phyloP scores from a whole-genome alignment of 1,140 invertebrate species.

The Nomia melanderi region DNA sequence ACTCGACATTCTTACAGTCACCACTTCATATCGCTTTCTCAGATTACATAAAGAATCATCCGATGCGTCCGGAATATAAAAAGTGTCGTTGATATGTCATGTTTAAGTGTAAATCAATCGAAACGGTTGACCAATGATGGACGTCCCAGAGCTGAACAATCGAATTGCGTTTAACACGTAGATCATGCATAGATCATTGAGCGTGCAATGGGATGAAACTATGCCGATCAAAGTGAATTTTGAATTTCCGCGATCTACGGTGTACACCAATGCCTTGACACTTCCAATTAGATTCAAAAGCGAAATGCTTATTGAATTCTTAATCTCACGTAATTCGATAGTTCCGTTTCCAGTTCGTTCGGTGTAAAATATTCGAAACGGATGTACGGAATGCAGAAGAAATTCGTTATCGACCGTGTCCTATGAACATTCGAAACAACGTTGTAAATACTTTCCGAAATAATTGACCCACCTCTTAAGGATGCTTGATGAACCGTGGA shows the following conservation, averaged over 20 bases:
- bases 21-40: not conserved
- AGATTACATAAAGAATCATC: not conserved
- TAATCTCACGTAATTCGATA: not conserved
- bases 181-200: not conserved
- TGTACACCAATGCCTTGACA: too few species aligned
- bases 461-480: not conserved
- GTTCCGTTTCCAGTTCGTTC: not conserved
- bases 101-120: not conserved
- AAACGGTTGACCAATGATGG: not conserved
- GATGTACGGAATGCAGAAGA: not conserved
- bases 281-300: too few species aligned
- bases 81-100: constrained; percentile 7
- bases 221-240: not conserved
- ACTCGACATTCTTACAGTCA: not conserved
- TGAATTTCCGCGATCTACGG: not conserved
- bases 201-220: not conserved
- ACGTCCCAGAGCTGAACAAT: not conserved
- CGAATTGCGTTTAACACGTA: too few species aligned
- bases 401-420: not conserved
- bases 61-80: not conserved
- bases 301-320: not conserved
- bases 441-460: not conserved
- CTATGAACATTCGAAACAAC: not conserved
- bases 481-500: not conserved
- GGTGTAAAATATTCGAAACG: not conserved